These are phyloP conservation scores for Porites lutea DNA, from an alignment of 64 coral and sea anemone genomes.

Conservation along the genomic window DNA sequence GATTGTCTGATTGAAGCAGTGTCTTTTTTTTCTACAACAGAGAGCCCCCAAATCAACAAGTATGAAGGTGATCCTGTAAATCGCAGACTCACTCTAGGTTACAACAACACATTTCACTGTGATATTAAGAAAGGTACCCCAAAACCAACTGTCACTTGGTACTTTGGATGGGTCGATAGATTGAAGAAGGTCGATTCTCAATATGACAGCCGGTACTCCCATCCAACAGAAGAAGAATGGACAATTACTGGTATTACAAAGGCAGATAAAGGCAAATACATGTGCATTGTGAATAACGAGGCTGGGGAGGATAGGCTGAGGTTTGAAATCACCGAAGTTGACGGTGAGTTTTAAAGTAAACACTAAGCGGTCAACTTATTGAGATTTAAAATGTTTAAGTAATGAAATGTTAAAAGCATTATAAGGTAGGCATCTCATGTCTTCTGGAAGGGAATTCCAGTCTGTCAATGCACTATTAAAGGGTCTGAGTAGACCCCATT, in stretches of 20 bases:
- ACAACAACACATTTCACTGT: conserved; percentile 15
- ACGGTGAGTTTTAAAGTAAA: conserved; percentile 20
- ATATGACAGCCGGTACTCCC: neutral
- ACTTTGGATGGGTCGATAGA: neutral
- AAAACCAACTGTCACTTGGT: conserved; percentile 6
- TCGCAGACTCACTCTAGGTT: neutral
- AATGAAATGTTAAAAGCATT: no score
- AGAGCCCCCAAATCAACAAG: neutral
- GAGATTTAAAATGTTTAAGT: no score
- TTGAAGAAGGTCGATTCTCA: neutral
- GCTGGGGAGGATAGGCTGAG: neutral
- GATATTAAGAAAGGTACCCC: neutral
- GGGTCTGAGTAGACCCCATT: no score
- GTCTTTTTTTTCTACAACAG: neutral
- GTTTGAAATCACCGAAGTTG: neutral
- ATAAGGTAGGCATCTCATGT: no score
- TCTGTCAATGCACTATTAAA: no score
- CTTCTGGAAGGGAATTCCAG: no score
- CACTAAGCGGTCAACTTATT: no score
- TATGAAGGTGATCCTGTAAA: neutral
- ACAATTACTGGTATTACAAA: neutral
- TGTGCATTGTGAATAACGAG: neutral
- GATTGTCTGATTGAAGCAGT: no score
- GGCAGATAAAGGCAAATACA: neutral
- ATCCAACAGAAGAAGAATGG: neutral